Evolutionary conservation across 1,140 invertebrate genomes (phyloP).

Genomic region (Drosophila mayri): DNA sequence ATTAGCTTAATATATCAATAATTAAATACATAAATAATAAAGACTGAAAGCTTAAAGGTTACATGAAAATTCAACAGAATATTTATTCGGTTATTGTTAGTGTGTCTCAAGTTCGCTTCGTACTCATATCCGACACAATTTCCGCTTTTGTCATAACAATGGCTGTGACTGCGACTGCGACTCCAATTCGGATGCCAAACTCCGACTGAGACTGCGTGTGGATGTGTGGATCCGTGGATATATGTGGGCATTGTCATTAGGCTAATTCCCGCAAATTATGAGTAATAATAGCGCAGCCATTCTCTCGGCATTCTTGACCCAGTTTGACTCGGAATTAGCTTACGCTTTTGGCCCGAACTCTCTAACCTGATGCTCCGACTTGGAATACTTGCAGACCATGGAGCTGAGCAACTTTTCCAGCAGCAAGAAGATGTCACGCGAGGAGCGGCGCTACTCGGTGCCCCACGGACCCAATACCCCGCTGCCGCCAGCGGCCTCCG

Average conservation of each 20-base stretch:
- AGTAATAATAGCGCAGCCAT: constrained; percentile 61
- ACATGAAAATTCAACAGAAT: neutral
- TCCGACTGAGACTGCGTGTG: constrained; percentile 36
- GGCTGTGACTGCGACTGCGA: constrained; percentile 20
- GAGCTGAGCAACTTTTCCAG: constrained; percentile 82
- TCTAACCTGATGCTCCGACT: constrained; percentile 18
- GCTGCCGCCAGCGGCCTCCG: constrained; percentile 89
- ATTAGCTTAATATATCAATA: neutral
- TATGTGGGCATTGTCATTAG: constrained; percentile 68
- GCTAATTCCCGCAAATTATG: constrained; percentile 80
- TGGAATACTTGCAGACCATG: constrained; percentile 72
- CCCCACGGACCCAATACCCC: constrained; percentile 88
- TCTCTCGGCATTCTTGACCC: constrained; percentile 73
- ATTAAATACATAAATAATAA: too few species aligned
- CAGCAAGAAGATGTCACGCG: constrained; percentile 84
- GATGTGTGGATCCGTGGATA: constrained; percentile 26
- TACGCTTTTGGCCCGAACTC: constrained; percentile 56
- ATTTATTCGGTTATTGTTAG: constrained; percentile 15
- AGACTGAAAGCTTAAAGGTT: neutral
- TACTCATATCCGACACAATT: constrained; percentile 32
- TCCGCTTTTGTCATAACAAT: constrained; percentile 45
- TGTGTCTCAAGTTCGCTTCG: constrained; percentile 21
- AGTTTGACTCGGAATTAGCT: constrained; percentile 68
- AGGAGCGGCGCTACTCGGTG: constrained; percentile 93
- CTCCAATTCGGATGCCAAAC: constrained; percentile 27